A percentile compares a stretch with the other conserved stretches of the same genome.
phyloP scores from a whole-genome alignment of 2,797 vertebrate species.

The Parauchenoglanis ngamensis region DNA sequence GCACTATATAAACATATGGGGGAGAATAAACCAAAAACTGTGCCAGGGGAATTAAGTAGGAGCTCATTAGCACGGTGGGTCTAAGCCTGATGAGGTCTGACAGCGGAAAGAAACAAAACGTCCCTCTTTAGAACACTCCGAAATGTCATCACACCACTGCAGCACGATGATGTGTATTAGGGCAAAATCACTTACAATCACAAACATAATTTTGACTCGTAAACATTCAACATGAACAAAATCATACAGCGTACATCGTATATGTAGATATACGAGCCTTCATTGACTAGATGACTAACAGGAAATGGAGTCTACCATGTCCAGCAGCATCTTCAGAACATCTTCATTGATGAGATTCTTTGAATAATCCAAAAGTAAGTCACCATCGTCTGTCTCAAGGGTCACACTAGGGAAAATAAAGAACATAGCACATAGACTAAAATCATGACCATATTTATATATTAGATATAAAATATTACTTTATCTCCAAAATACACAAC shows the following conservation, averaged over 20 bases:
- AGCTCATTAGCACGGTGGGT: conserved; percentile 20
- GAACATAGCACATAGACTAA: neutral
- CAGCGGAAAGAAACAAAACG: neutral
- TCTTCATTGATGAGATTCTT: conserved; percentile 94
- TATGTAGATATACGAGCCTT: too few species aligned
- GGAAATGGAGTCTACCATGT: conserved; percentile 79
- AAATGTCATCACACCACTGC: neutral
- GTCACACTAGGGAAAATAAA: conserved; percentile 71
- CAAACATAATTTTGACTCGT: neutral
- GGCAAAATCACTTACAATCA: neutral
- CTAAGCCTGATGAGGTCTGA: conserved; percentile 47
- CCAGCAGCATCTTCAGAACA: conserved; percentile 87
- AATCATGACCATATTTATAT: neutral
- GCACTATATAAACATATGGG: conserved; percentile 18
- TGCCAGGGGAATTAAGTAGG: neutral
- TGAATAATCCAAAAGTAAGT: conserved; percentile 93
- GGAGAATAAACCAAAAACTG: neutral
- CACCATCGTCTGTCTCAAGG: conserved; percentile 84
- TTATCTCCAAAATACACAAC: neutral
- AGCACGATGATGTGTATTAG: neutral
- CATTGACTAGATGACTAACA: neutral
- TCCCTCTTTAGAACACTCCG: neutral
- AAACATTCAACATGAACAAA: neutral
- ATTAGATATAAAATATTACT: neutral
- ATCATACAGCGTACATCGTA: neutral